phyloP scores from a whole-genome alignment of 2,113 vertebrate genomes.

The Spea multiplicata region DNA sequence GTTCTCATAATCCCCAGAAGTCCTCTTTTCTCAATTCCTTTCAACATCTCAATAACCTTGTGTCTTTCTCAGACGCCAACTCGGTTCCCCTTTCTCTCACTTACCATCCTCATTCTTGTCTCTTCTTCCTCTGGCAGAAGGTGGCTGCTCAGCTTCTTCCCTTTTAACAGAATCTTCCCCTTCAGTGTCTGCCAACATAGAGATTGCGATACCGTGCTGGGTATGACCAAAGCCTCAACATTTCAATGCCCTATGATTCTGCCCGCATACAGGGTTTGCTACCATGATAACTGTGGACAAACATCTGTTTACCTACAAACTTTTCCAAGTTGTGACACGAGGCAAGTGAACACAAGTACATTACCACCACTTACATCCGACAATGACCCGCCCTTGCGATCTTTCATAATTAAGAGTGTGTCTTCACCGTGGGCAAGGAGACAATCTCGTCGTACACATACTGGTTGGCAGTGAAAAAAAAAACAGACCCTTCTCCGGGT shows the following conservation, averaged over 20 bases:
- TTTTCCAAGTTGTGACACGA: neutral
- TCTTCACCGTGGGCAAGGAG: no score
- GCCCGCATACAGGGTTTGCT: neutral
- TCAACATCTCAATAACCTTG: neutral
- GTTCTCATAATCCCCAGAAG: no score
- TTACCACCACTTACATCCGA: no score
- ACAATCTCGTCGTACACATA: no score
- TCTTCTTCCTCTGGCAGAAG: conserved; percentile 65
- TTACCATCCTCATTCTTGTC: conserved; percentile 45
- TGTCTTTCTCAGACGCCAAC: neutral
- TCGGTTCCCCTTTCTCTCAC: no score
- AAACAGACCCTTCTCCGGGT: no score
- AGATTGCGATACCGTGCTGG: neutral
- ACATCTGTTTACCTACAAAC: no score
- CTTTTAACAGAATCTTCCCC: conserved; percentile 84
- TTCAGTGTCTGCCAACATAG: conserved; percentile 73
- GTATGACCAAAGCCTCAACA: neutral
- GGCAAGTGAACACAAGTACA: no score
- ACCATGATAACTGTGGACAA: neutral
- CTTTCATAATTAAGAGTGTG: no score
- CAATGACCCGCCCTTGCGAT: no score
- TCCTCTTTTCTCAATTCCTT: no score
- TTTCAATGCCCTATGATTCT: neutral
- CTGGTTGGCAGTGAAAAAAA: no score
- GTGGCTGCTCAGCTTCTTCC: conserved; percentile 71